Evolutionary conservation across 2,888 invertebrate genomes (phyloP).

Genomic region (Trachelus iudaicus): DNA sequence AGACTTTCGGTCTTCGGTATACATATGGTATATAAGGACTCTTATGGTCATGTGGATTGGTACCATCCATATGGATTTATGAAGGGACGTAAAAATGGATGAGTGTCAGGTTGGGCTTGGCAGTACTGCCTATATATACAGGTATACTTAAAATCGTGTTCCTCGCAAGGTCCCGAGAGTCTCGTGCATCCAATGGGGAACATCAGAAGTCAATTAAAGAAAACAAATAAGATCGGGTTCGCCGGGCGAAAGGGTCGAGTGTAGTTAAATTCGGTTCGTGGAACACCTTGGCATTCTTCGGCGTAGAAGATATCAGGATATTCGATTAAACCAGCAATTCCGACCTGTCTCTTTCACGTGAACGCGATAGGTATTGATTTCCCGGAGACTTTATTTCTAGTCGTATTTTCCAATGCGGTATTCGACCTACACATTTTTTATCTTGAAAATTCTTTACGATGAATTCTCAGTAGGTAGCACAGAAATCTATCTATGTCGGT

Average conservation of each 20-base stretch:
- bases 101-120: not conserved
- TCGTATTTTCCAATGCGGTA: not conserved
- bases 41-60: not conserved
- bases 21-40: not conserved
- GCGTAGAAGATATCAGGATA: slow-evolving; percentile 10
- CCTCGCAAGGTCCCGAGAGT: not conserved
- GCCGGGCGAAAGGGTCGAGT: slow-evolving; percentile 4
- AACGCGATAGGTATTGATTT: not conserved
- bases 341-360: not conserved
- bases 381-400: not conserved
- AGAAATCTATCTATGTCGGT: not conserved
- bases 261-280: slow-evolving; percentile 20
- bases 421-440: not conserved
- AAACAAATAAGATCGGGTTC: slow-evolving; percentile 17
- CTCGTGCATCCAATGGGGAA: slow-evolving; percentile 2
- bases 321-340: slow-evolving; percentile 20
- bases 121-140: not conserved
- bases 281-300: slow-evolving; percentile 17
- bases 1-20: not conserved
- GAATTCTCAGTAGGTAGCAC: not conserved
- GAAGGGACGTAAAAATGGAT: not conserved
- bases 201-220: slow-evolving; percentile 22
- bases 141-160: not conserved
- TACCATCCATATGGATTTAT: not conserved
- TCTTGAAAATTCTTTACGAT: not conserved